phyloP scores from a whole-genome alignment of 35 echinoderm and acorn worm species.

The Nesometra sesokonis region DNA sequence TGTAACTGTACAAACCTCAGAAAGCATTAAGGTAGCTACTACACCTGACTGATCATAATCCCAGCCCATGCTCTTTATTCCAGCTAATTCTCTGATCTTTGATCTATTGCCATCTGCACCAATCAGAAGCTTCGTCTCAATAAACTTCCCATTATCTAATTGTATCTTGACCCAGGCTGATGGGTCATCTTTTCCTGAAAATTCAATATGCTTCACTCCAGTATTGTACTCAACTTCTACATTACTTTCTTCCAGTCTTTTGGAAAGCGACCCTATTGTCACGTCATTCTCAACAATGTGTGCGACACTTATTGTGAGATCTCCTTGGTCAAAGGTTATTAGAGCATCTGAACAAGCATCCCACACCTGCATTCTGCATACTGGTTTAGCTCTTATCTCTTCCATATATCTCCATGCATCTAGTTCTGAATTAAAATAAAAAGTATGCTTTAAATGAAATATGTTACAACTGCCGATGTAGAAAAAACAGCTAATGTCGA shows the following conservation, averaged over 20 bases:
- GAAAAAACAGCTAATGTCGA: no score
- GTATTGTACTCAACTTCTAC: constrained; percentile 62
- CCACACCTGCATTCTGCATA: constrained; percentile 86
- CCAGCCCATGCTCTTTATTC: constrained; percentile 49
- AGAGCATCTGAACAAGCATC: constrained; percentile 93
- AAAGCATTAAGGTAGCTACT: constrained; percentile 75
- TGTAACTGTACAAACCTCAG: constrained; percentile 59
- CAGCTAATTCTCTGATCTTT: constrained; percentile 34
- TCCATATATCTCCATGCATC: constrained; percentile 77
- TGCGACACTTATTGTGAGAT: constrained; percentile 52
- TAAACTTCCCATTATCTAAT: constrained; percentile 43
- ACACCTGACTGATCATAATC: constrained; percentile 88
- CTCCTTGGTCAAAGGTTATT: constrained; percentile 74
- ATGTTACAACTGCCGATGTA: background rate
- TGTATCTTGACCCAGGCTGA: constrained; percentile 47
- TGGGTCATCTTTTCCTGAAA: background rate
- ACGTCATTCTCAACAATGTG: constrained; percentile 94
- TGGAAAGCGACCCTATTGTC: constrained; percentile 51
- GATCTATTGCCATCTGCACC: constrained; percentile 89
- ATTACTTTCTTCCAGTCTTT: constrained; percentile 31
- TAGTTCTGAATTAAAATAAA: constrained; percentile 36
- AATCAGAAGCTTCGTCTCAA: constrained; percentile 63
- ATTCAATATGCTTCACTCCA: background rate
- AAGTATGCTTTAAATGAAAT: background rate
- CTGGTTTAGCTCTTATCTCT: constrained; percentile 53